Conservation (phyloP, 2,113 vertebrate species). For the Silurus meridionalis region DNA sequence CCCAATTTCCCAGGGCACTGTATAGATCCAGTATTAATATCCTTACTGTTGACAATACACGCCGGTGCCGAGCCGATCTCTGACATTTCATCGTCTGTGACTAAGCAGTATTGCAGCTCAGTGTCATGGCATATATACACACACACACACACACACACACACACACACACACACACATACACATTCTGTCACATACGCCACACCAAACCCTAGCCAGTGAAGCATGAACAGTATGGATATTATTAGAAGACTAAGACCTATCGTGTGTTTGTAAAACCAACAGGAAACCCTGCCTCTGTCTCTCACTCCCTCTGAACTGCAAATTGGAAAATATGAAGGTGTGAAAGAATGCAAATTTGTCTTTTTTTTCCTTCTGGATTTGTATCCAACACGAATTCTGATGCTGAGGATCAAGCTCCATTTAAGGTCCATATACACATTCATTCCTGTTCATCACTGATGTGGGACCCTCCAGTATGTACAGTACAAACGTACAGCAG, state of each 20-base stretch:
- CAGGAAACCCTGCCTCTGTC: not conserved
- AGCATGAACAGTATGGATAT: not conserved
- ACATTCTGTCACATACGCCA: not conserved
- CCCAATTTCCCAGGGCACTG: too few species aligned
- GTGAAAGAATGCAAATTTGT: not conserved
- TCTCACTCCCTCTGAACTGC: constrained; percentile 5
- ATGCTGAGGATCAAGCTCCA: not conserved
- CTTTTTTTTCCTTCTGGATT: not conserved
- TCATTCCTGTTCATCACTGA: too few species aligned
- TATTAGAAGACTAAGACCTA: not conserved
- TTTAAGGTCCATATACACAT: not conserved
- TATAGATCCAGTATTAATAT: not conserved
- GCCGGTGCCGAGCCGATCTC: not conserved
- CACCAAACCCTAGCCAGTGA: constrained; percentile 6
- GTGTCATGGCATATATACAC: not conserved
- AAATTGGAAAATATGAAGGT: constrained; percentile 24
- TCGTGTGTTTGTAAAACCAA: constrained; percentile 9
- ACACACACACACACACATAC: not conserved
- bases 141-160: not conserved
- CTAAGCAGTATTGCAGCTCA: not conserved
- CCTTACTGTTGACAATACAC: not conserved
- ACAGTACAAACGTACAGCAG: too few species aligned
- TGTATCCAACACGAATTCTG: not conserved
- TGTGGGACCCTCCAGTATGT: too few species aligned
- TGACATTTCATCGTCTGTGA: not conserved